These are phyloP conservation scores for Albula goreensis DNA, from an alignment of 2,113 vertebrate genomes.

Conservation along the genomic window DNA sequence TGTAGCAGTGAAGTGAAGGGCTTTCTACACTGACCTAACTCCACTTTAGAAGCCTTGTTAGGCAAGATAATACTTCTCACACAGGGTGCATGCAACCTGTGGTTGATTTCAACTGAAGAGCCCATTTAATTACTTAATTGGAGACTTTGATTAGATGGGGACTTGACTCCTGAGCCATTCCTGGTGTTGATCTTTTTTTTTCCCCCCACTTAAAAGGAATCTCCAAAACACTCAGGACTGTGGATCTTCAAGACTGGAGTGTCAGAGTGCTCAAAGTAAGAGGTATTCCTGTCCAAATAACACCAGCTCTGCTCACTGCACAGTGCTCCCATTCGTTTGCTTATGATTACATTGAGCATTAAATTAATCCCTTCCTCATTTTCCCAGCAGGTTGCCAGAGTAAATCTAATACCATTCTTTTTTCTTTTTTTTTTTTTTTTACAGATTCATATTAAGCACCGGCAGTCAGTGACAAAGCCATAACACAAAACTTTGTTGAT, in stretches of 20 bases:
- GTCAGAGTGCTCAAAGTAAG: not conserved
- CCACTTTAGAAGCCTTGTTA: not conserved
- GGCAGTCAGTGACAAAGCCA: not conserved
- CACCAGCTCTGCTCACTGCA: not conserved
- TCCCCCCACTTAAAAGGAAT: not conserved
- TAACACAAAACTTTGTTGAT: slow-evolving; percentile 12
- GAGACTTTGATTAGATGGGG: not conserved
- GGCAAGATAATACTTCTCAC: not conserved
- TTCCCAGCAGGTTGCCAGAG: not conserved
- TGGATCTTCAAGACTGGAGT: not conserved
- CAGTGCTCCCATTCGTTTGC: not conserved
- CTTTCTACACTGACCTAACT: not conserved
- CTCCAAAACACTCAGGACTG: not conserved
- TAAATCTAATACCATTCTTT: not conserved
- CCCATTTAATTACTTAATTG: not conserved
- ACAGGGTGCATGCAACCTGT: not conserved
- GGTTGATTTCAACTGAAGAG: not conserved
- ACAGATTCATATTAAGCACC: not conserved
- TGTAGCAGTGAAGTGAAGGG: too few species aligned
- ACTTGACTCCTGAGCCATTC: not conserved
- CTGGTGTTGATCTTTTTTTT: not conserved
- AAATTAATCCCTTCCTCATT: not conserved
- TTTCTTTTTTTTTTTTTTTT: too few species aligned
- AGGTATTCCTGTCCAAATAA: not conserved
- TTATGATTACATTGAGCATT: not conserved